Conservation (phyloP, 2,797 vertebrate genomes). For the Enteromius paludinosus region DNA sequence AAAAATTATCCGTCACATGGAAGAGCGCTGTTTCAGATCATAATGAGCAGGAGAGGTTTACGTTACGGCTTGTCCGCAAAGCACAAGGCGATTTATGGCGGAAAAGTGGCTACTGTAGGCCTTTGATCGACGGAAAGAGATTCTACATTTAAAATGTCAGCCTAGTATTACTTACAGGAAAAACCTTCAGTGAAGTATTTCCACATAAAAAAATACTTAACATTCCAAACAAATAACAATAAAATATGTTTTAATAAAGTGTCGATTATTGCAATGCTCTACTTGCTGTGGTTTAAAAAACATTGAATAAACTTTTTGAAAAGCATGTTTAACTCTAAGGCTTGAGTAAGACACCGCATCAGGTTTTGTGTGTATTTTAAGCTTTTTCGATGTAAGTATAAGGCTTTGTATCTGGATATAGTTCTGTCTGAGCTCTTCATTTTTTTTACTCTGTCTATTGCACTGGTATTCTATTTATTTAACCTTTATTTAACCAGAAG, state of each 20-base stretch:
- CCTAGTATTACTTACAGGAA: slow-evolving; percentile 5
- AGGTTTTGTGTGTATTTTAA: neutral
- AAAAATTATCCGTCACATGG: slow-evolving; percentile 63
- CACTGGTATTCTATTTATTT: neutral
- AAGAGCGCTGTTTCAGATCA: slow-evolving; percentile 35
- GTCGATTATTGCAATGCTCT: neutral
- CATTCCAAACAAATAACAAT: slow-evolving; percentile 1
- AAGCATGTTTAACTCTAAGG: neutral
- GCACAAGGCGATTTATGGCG: slow-evolving; percentile 33
- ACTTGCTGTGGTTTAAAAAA: neutral
- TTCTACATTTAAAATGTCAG: slow-evolving; percentile 22
- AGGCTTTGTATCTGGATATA: neutral
- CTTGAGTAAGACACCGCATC: neutral
- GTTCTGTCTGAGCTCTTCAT: neutral
- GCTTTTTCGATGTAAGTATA: neutral
- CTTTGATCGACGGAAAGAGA: slow-evolving; percentile 50
- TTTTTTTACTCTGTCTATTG: neutral
- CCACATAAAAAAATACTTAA: neutral
- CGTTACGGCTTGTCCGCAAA: slow-evolving; percentile 38
- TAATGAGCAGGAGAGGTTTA: slow-evolving; percentile 58
- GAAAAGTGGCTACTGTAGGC: slow-evolving; percentile 55
- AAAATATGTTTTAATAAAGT: neutral
- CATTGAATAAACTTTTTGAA: neutral
- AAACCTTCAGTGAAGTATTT: neutral
- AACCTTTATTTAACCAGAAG: too few relatives aligned